Evolutionary conservation across 2,797 vertebrate species (phyloP).

Genomic region (Gorsachius magnificus): DNA sequence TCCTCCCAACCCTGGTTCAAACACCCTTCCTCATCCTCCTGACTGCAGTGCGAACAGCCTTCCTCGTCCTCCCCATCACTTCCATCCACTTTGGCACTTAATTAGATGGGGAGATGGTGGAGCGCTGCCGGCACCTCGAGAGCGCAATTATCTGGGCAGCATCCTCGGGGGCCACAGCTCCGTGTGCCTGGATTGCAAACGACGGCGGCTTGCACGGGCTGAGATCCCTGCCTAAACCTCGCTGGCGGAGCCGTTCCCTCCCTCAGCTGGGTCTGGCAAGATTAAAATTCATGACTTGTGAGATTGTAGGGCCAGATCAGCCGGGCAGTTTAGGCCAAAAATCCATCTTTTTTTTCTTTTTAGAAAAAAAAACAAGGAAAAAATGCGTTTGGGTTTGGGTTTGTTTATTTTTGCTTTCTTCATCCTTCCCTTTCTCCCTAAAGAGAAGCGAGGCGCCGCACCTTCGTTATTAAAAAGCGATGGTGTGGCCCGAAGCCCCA

Average conservation of each 20-base stretch:
- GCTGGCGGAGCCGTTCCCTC: not conserved
- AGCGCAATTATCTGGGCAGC: not conserved
- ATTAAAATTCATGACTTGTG: not conserved
- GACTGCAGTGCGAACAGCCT: too few relatives aligned
- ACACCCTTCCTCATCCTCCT: not conserved
- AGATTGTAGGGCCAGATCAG: not conserved
- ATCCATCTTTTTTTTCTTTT: not conserved
- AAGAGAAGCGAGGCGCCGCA: not conserved
- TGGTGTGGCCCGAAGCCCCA: not conserved
- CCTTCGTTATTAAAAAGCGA: rapidly evolving
- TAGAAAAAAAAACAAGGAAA: too few relatives aligned
- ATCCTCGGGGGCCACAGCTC: not conserved
- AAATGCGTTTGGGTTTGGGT: not conserved
- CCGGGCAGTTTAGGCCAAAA: not conserved
- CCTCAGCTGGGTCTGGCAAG: not conserved
- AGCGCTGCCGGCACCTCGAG: not conserved
- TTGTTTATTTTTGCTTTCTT: not conserved
- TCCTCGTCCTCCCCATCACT: not conserved
- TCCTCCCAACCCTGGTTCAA: rapidly evolving
- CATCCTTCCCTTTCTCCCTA: not conserved
- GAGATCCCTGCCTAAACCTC: not conserved
- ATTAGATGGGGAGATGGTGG: not conserved
- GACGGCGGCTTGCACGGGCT: rapidly evolving
- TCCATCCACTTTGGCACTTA: not conserved
- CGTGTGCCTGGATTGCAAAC: not conserved